phyloP scores from a whole-genome alignment of 1,140 invertebrate genomes.

The Drosophila tsacasi region DNA sequence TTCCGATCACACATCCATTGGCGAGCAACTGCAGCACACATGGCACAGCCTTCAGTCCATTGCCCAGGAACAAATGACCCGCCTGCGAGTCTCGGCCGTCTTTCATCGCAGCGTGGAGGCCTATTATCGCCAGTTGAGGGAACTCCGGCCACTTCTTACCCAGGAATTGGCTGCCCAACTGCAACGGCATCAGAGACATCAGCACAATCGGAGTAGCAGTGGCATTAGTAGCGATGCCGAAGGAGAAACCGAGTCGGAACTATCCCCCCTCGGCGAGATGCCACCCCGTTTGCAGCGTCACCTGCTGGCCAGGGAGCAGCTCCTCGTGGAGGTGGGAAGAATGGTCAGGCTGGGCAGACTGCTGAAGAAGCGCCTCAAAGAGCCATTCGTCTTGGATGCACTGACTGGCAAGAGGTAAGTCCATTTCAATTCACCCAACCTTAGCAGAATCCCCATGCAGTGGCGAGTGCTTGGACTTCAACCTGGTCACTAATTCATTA shows the following conservation, averaged over 20 bases:
- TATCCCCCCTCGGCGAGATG: constrained; percentile 46
- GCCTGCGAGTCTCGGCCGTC: constrained; percentile 91
- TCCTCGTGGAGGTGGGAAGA: constrained; percentile 90
- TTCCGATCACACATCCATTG: constrained; percentile 58
- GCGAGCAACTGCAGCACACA: constrained; percentile 87
- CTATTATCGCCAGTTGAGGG: constrained; percentile 87
- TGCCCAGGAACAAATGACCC: constrained; percentile 91
- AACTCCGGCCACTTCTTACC: constrained; percentile 87
- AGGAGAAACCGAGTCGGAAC: constrained; percentile 52
- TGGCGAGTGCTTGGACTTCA: constrained; percentile 44
- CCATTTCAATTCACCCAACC: constrained; percentile 4
- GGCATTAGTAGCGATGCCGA: constrained; percentile 79
- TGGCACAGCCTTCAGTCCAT: constrained; percentile 90
- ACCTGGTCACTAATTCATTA: constrained; percentile 32
- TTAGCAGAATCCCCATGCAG: not conserved
- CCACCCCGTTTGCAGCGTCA: constrained; percentile 85
- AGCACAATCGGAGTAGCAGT: constrained; percentile 78
- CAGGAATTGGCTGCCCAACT: constrained; percentile 70
- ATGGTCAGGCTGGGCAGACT: constrained; percentile 90
- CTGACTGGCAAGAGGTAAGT: constrained; percentile 80
- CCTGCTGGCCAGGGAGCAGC: constrained; percentile 88
- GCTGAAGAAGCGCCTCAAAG: constrained; percentile 89
- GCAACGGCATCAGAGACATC: constrained; percentile 63
- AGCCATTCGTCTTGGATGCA: constrained; percentile 86
- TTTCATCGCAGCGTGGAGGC: constrained; percentile 92